Percentiles rank a stretch among this genome's conserved stretches.
These are phyloP conservation scores for Drosophila rufa DNA, from an alignment of 1,140 invertebrate genomes.

Conservation along the genomic window DNA sequence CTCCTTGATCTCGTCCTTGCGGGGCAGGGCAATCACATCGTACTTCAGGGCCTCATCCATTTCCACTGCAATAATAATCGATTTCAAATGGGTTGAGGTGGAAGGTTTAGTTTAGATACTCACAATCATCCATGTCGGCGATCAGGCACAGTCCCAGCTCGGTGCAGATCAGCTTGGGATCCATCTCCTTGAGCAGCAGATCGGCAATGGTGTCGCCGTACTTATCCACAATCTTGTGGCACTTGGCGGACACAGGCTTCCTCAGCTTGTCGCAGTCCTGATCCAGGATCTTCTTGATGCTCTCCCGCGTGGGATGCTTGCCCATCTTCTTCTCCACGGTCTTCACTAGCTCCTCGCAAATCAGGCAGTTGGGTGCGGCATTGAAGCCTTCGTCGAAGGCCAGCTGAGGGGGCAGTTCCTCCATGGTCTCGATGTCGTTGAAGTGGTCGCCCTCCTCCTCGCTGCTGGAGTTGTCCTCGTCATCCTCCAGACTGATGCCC, in stretches of 20 bases:
- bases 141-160: conserved; percentile 72
- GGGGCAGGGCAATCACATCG: conserved; percentile 74
- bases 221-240: conserved; percentile 74
- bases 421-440: conserved; percentile 61
- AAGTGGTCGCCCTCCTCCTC: conserved; percentile 45
- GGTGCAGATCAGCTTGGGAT: conserved; percentile 80
- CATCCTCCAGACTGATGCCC: conserved; percentile 58
- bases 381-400: conserved; percentile 72
- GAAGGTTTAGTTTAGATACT: conserved; percentile 30
- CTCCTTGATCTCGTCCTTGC: conserved; percentile 42
- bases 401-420: conserved; percentile 60
- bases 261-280: conserved; percentile 68
- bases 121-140: conserved; percentile 74
- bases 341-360: conserved; percentile 78
- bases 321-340: conserved; percentile 68
- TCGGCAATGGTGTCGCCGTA: conserved; percentile 75
- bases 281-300: conserved; percentile 69
- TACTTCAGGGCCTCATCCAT: conserved; percentile 81
- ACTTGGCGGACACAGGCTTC: conserved; percentile 67
- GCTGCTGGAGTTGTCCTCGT: conserved; percentile 56
- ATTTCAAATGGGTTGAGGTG: neutral
- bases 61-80: conserved; percentile 49
- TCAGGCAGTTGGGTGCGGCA: conserved; percentile 67
- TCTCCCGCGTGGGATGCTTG: conserved; percentile 61
- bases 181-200: conserved; percentile 72